These are phyloP conservation scores for Danionella cerebrum DNA, from an alignment of 2,113 vertebrate species.

Conservation along the genomic window DNA sequence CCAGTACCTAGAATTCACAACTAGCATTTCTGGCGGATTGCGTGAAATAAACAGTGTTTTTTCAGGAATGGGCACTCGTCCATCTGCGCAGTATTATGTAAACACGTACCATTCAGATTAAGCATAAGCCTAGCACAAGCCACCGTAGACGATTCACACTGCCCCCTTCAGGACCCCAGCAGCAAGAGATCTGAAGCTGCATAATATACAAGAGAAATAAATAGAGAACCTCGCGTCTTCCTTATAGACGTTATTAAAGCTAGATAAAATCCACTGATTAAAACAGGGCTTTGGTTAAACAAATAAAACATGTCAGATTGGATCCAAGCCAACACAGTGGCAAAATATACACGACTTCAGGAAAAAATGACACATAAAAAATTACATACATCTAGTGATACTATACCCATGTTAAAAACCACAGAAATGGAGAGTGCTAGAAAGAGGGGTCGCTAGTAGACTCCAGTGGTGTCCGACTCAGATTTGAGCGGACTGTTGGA, in stretches of 20 bases:
- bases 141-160: conserved; percentile 13
- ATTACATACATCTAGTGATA: conserved; percentile 28
- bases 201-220: conserved; percentile 15
- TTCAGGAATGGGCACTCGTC: neutral
- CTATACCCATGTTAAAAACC: conserved; percentile 28
- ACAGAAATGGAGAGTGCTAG: conserved; percentile 26
- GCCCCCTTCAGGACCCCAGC: conserved; percentile 32
- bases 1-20: too few relatives aligned
- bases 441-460: conserved; percentile 49
- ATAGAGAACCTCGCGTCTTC: conserved; percentile 18
- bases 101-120: conserved; percentile 37
- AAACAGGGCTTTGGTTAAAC: conserved; percentile 25
- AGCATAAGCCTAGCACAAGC: neutral
- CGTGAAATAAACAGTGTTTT: conserved; percentile 5
- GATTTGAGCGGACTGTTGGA: conserved; percentile 53
- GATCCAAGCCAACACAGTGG: neutral
- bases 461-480: conserved; percentile 46
- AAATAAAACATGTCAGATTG: neutral
- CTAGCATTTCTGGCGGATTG: too few relatives aligned
- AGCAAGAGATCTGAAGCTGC: conserved; percentile 20
- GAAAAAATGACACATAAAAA: neutral
- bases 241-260: conserved; percentile 18
- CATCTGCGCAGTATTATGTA: conserved; percentile 43
- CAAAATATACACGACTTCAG: neutral
- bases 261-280: conserved; percentile 20